Evolutionary conservation across 2,797 vertebrate species (phyloP).

Genomic region (Anguilla anguilla): DNA sequence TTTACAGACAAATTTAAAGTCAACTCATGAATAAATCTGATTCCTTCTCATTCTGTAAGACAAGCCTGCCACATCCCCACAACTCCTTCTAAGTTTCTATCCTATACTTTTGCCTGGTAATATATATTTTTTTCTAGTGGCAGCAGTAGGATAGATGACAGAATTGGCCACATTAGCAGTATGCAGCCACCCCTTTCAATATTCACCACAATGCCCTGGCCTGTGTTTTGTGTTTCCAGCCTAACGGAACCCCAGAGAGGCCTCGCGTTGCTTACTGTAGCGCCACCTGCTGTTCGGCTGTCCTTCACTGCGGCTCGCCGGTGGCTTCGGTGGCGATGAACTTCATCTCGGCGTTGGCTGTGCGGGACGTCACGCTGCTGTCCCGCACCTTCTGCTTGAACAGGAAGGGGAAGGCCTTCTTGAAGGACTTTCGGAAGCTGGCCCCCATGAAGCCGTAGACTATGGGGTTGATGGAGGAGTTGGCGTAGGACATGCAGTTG

Average conservation of each 20-base stretch:
- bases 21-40: neutral
- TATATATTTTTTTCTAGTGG: neutral
- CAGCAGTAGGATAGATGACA: neutral
- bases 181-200: neutral
- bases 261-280: neutral
- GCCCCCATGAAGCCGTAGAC: constrained; percentile 86
- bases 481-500: constrained; percentile 88
- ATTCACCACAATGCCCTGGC: neutral
- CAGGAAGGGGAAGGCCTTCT: constrained; percentile 82
- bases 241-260: neutral
- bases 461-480: constrained; percentile 85
- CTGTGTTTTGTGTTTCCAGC: neutral
- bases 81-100: neutral
- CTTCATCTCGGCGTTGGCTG: constrained; percentile 85
- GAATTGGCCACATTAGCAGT: neutral
- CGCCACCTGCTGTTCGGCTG: constrained; percentile 44
- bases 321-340: constrained; percentile 78
- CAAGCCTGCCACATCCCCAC: neutral
- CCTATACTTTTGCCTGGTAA: neutral
- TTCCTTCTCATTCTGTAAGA: neutral
- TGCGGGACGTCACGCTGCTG: constrained; percentile 75
- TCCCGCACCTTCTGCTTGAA: constrained; percentile 80
- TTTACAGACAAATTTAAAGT: neutral
- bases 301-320: constrained; percentile 54
- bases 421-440: constrained; percentile 84